Base-by-base conservation (phyloP, 1,140 invertebrate genomes). In the Drosophila murphyi region DNA sequence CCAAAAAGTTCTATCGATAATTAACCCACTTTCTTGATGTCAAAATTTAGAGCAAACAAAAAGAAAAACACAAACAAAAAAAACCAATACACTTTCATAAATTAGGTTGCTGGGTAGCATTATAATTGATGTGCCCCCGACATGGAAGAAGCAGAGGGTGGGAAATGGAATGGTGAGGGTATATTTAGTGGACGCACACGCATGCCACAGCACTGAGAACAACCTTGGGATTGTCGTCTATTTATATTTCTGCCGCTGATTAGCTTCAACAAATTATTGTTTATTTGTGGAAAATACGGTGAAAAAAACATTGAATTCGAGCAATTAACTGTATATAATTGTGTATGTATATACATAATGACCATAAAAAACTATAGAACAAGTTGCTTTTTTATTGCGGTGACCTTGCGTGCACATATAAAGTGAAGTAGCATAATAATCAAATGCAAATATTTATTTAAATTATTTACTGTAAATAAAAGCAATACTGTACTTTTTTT, bases 261-360 rank as follows among this genome's bases (percentile, higher is more conserved):
- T 78, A 76, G 67, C 76, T 67, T 29, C 3, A 62, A 43, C 47
- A 55, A 76, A 63, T 76, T 52, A 72, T 72, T 76, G 51, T 76
- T 51, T 72, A 57, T 43, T 63, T 28, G 12, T 3, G 28, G n/a
- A 37, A 39, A 37, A 29, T 29, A 31, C 1, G 20, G 20, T 20
- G 20, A 20, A 20, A 59, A 34, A n/a, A 8, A 57, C 31, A 60
- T 47, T 54, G 3, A n/a, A 59, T 10, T 29, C 32, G 4, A 20
- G 3, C 31, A 48, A 50, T 37, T 35, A 48, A 35, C 7, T 10
- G 6, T 20, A 35, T 8, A 29, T 35, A 35, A 20, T 20, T 20
- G 20, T 20, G 20, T 20, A 20, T 20, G 1, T 20, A 35, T 12
- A 29, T 35, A 35, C n/a, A 56, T 2, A 31, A 4, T 20, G 20